phyloP scores from a whole-genome alignment of 2,113 vertebrate species.

The Xyrauchen texanus region DNA sequence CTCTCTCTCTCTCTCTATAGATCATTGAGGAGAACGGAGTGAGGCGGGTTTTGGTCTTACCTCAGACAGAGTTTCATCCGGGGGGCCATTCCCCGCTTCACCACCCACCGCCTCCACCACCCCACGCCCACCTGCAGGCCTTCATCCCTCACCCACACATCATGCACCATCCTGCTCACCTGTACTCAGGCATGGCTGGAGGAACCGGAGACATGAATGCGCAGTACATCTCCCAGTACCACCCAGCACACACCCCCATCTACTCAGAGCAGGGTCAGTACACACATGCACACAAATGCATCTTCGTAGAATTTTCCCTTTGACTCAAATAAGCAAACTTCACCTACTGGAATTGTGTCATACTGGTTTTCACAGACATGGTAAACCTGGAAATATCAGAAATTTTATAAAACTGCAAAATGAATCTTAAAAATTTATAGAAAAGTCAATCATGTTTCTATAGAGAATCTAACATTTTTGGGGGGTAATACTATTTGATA shows the following conservation, averaged over 20 bases:
- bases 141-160: conserved; percentile 92
- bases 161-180: conserved; percentile 87
- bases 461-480: no score
- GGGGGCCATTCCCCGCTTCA: conserved; percentile 90
- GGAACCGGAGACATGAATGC: conserved; percentile 87
- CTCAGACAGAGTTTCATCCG: conserved; percentile 95
- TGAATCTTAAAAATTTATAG: no score
- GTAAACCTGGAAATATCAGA: no score
- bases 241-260: conserved; percentile 81
- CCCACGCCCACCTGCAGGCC: conserved; percentile 88
- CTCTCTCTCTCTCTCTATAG: conserved; percentile 59
- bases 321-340: no score
- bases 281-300: no score
- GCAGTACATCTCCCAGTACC: conserved; percentile 94
- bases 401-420: no score
- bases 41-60: conserved; percentile 95
- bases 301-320: no score
- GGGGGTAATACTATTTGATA: no score
- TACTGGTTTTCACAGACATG: no score
- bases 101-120: conserved; percentile 85
- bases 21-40: conserved; percentile 98
- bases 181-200: conserved; percentile 86
- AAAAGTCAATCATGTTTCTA: no score
- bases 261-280: conserved; percentile 91
- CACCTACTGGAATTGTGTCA: no score